Percentiles rank a stretch among this genome's conserved stretches.
Evolutionary conservation across 2,113 vertebrate species (phyloP).

Genomic region (Atractosteus spatula): DNA sequence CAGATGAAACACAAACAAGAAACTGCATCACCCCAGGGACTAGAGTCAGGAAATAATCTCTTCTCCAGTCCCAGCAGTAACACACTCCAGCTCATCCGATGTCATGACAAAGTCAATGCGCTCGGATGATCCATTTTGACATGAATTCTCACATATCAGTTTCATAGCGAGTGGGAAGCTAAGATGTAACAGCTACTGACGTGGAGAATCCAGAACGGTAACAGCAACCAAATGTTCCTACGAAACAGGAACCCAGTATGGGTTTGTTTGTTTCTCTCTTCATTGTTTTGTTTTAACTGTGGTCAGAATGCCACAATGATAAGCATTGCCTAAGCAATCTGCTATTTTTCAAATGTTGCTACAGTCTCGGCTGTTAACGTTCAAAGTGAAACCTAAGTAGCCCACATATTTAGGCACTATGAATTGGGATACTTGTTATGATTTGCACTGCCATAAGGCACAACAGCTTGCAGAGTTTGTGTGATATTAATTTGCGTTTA

Average conservation of each 20-base stretch:
- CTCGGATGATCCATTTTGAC: too few species aligned
- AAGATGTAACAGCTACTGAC: too few species aligned
- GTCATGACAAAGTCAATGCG: too few species aligned
- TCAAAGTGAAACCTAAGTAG: constrained; percentile 1
- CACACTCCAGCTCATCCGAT: too few species aligned
- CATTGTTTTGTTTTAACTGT: background rate
- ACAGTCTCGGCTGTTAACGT: background rate
- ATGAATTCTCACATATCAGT: too few species aligned
- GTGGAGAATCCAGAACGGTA: too few species aligned
- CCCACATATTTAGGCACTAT: background rate
- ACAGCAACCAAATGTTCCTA: background rate
- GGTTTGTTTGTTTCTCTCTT: constrained; percentile 1
- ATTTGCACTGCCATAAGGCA: background rate
- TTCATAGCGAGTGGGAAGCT: too few species aligned
- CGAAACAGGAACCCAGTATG: background rate
- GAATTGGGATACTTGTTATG: background rate
- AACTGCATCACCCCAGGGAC: too few species aligned
- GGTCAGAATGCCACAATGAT: background rate
- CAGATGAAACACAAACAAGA: too few species aligned
- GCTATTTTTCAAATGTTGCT: background rate
- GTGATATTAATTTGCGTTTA: constrained; percentile 26
- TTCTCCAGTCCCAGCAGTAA: too few species aligned
- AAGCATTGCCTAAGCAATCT: background rate
- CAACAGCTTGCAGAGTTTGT: background rate
- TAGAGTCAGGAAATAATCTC: too few species aligned